Base-by-base conservation (phyloP, 2,797 vertebrate species). In the Cynopterus sphinx region DNA sequence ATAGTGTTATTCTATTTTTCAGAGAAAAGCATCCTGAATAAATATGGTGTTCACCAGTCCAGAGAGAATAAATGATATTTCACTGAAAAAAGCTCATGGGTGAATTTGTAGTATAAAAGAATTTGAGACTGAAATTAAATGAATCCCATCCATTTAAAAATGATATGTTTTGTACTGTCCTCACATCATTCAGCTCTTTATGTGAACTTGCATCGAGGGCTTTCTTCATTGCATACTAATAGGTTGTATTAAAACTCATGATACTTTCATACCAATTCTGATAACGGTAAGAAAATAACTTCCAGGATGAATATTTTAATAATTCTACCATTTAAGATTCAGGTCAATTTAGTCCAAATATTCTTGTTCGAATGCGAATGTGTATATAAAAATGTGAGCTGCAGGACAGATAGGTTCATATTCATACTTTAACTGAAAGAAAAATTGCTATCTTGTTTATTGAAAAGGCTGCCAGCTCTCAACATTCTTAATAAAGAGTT, bases 61-160 rank as follows among this genome's bases (percentile, higher is more conserved):
- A 59, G 74, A 65, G 59, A 95, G 87, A 92, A 94, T 91, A 96
- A 96, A 92, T 81, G 73, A 90, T 93, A 97, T 92, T 94, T 93
- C 26, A 71, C 53, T 63, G 73, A 97, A 97, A 94, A 43, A 95
- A 88, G 79, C 82, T 96, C 57, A 28, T 79, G 75, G 90, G 74
- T 96, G 65, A 96, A 96, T 96, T 67, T 96, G 21, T 79, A 95
- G 43, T 86, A 26, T 84, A 77, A 95, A 97, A 87, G 63, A 13
- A 96, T 92, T 87, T 96, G 88, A 82, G 78, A 63, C 49, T 86
- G 90, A 96, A 97, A 95, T 94, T 78, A 82, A 97, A 96, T 91
- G 82, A 95, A 90, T 92, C 75, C 39, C 8, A 68, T 87, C 49
- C 22, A 0, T 87, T 96, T 95, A 92, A 97, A 82, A 95, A 96